phyloP scores from a whole-genome alignment of 2,797 vertebrate genomes.

The Gadopsis marmoratus region DNA sequence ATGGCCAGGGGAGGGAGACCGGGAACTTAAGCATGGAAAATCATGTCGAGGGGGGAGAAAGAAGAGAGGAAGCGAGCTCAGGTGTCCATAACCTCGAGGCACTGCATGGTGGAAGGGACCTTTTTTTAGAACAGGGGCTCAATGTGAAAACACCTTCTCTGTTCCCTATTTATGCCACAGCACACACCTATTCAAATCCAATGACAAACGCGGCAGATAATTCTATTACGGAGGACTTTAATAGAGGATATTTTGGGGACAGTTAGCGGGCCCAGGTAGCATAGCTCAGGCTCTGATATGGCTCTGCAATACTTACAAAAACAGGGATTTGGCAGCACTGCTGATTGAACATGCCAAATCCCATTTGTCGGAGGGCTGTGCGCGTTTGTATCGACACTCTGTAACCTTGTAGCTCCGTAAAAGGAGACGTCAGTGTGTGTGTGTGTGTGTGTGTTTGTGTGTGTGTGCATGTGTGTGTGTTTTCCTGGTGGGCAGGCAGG shows the following conservation, averaged over 20 bases:
- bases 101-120: constrained; percentile 26
- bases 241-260: constrained; percentile 78
- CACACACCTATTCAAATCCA: constrained; percentile 70
- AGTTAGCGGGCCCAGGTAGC: constrained; percentile 68
- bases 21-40: constrained; percentile 64
- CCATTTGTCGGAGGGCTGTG: constrained; percentile 80
- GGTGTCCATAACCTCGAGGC: constrained; percentile 64
- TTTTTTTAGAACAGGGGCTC: constrained; percentile 47
- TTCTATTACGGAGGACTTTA: constrained; percentile 75
- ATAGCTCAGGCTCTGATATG: constrained; percentile 69
- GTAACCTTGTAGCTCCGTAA: constrained; percentile 81
- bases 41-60: constrained; percentile 49
- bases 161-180: constrained; percentile 55
- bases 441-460: constrained; percentile 48
- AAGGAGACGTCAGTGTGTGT: constrained; percentile 69
- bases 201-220: constrained; percentile 68
- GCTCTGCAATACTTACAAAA: constrained; percentile 80
- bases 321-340: constrained; percentile 81
- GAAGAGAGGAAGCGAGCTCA: constrained; percentile 54
- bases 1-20: constrained; percentile 61
- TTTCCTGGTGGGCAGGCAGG: constrained; percentile 44
- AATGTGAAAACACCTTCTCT: constrained; percentile 46
- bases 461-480: constrained; percentile 35
- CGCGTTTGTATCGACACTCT: constrained; percentile 79
- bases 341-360: constrained; percentile 85